Evolutionary conservation across 2,888 invertebrate genomes (phyloP), one percentile per base, ranked within the genome.

Genomic region (Sthenelais limicola): DNA sequence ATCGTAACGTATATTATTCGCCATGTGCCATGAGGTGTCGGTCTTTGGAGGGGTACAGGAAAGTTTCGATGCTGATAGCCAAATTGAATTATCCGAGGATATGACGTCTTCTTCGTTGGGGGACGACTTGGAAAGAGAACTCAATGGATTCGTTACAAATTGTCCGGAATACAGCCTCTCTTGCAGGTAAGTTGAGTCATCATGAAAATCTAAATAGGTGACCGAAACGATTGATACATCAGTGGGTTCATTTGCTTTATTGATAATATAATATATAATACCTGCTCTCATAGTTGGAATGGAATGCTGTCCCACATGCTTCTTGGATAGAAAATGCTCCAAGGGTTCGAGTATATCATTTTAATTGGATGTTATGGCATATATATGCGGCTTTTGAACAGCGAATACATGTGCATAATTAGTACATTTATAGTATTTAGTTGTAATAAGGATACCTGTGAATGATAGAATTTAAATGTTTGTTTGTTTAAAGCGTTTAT

Each of bases 71-170:
- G 4, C 33, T 28, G 32, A n/a, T n/a, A n/a, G n/a, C n/a, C n/a
- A n/a, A n/a, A n/a, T n/a, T n/a, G n/a, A n/a, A n/a, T n/a, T n/a
- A n/a, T n/a, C n/a, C n/a, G n/a, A 32, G 56, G 56, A 56, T 33
- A 56, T 56, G 56, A 56, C 56, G 56, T 56, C 56, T 21, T 56
- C 56, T 4, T n/a, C n/a, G n/a, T 24, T 56, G 5, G 56, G 30
- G 32, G 56, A 56, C 56, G 56, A 56, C 18, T 33, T 56, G 5
- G 56, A 56, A 56, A 56, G 33, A 32, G 56, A 56, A 56, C 56
- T 56, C 18, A 56, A 56, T 32, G 56, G 56, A 28, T 56, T 56
- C 5, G 5, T 56, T n/a, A n/a, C n/a, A 56, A 33, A 56, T 7
- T 56, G 32, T 28, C 30, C 18, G 21, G 56, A 56, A 32, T 56